Conservation (phyloP, 2,888 invertebrate genomes). For the Lapara coniferarum region DNA sequence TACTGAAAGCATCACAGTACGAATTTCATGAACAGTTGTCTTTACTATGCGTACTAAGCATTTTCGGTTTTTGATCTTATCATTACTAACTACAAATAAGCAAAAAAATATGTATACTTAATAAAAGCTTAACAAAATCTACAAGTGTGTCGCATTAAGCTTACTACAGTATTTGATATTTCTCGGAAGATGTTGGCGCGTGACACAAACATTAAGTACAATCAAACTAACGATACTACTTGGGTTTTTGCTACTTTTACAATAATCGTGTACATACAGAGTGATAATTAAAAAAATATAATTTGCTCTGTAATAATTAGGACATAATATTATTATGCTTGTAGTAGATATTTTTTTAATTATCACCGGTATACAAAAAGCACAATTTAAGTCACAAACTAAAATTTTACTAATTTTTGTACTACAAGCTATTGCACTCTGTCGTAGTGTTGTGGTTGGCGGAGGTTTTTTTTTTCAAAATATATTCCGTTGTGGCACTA, state of each 20-base stretch:
- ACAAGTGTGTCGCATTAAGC: neutral
- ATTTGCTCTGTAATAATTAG: neutral
- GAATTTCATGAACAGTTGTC: neutral
- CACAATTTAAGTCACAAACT: conserved; percentile 28
- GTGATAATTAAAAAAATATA: neutral
- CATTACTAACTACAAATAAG: conserved; percentile 1
- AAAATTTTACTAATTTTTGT: conserved; percentile 30
- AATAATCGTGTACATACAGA: conserved; percentile 5
- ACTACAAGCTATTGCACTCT: conserved; percentile 25
- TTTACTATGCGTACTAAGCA: neutral
- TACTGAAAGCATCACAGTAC: neutral
- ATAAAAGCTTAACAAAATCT: neutral
- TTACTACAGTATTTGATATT: neutral
- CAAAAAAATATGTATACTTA: neutral
- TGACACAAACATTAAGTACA: conserved; percentile 13
- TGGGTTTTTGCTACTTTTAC: neutral
- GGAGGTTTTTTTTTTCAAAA: neutral
- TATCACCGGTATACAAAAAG: conserved; percentile 14
- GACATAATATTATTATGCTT: neutral
- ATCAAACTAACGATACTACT: neutral
- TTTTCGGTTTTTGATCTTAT: neutral
- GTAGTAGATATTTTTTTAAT: neutral
- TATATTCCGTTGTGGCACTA: neutral
- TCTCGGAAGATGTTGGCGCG: conserved; percentile 14
- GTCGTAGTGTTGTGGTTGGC: neutral